Evolutionary conservation across 2,888 invertebrate genomes (phyloP).

Genomic region (Chironomus tentans): DNA sequence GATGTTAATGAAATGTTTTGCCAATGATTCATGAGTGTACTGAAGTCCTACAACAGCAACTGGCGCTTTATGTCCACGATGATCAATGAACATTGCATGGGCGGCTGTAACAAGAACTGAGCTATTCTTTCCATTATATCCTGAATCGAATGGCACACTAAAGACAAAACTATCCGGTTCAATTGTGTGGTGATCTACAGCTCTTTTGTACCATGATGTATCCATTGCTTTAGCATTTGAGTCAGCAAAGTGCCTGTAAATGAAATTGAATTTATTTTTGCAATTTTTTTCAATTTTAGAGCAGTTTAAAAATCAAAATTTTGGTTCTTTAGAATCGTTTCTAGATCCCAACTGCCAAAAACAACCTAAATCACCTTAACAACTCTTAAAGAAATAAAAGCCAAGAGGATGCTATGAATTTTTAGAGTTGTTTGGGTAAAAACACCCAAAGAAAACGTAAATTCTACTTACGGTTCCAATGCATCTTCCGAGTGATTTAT

Average conservation of each 20-base stretch:
- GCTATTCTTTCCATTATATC: slow-evolving; percentile 40
- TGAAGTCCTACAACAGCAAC: slow-evolving; percentile 89
- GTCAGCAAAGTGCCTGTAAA: slow-evolving; percentile 67
- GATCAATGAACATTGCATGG: slow-evolving; percentile 80
- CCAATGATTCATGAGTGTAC: slow-evolving; percentile 73
- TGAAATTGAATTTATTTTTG: no score
- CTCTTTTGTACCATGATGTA: slow-evolving; percentile 82
- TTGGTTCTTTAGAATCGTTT: no score
- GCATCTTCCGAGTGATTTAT: slow-evolving; percentile 47
- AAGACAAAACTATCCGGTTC: slow-evolving; percentile 87
- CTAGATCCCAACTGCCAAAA: no score
- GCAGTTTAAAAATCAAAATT: no score
- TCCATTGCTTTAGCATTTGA: slow-evolving; percentile 73
- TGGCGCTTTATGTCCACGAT: slow-evolving; percentile 72
- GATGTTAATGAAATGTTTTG: slow-evolving; percentile 77
- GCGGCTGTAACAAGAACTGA: slow-evolving; percentile 75
- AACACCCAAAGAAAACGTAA: slow-evolving; percentile 4
- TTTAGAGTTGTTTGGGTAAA: no score
- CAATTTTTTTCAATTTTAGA: no score
- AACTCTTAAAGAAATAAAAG: no score
- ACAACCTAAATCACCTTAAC: no score
- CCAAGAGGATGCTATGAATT: no score
- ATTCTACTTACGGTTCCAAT: slow-evolving; percentile 55
- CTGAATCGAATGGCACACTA: slow-evolving; percentile 50
- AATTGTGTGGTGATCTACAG: slow-evolving; percentile 78